phyloP scores from a whole-genome alignment of 2,797 vertebrate species.

The Myoxocephalus aenaeus region DNA sequence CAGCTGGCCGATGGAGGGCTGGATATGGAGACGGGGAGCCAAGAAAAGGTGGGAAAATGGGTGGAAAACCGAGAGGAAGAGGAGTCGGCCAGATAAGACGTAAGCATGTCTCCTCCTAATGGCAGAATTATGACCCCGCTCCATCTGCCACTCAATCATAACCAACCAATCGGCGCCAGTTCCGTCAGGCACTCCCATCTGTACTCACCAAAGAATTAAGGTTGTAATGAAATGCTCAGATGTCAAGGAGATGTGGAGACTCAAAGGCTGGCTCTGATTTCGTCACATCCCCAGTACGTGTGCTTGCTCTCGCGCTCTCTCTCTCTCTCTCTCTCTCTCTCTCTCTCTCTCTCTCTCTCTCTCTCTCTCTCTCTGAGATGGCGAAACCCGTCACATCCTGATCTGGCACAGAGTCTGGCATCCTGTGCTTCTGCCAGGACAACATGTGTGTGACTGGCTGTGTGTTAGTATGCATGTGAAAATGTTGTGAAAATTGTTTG shows the following conservation, averaged over 20 bases:
- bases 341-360: no score
- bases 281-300: conserved; percentile 37
- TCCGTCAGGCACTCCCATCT: conserved; percentile 83
- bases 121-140: conserved; percentile 73
- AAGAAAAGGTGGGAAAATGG: conserved; percentile 26
- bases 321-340: no score
- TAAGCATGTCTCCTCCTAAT: conserved; percentile 65
- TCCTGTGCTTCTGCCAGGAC: conserved; percentile 23
- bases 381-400: neutral
- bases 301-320: conserved; percentile 6
- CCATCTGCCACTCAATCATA: conserved; percentile 80
- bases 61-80: conserved; percentile 1
- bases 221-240: conserved; percentile 64
- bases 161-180: conserved; percentile 78
- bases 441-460: conserved; percentile 13
- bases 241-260: conserved; percentile 70
- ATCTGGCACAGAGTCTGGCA: conserved; percentile 19
- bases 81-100: conserved; percentile 35
- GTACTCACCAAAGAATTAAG: conserved; percentile 48
- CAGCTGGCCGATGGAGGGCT: conserved; percentile 54
- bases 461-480: neutral
- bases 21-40: conserved; percentile 10
- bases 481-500: neutral
- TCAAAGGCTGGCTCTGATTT: conserved; percentile 61
- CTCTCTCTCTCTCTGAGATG: neutral